Evolutionary conservation across 1,140 invertebrate species (phyloP), one percentile per base, ranked within the genome.

Genomic region (Parapsyche elsis): DNA sequence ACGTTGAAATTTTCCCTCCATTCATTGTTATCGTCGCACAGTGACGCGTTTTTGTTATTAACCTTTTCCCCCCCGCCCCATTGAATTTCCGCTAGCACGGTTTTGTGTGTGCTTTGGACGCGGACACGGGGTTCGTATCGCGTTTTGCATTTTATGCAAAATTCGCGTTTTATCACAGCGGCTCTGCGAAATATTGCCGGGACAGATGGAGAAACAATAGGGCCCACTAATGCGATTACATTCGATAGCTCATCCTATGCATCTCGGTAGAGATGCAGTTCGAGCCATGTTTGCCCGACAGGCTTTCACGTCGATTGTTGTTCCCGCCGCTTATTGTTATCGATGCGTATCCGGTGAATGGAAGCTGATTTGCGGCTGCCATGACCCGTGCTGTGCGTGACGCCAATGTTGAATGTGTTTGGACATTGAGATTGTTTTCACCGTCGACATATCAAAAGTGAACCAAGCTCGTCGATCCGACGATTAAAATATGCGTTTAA

Each of bases 81-180:
- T 38, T 7, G 7, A 4, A 38, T 38, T 38, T 38, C 30, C 30
- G 30, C 7, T 1, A 7, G 30, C 30, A 38, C 30, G 30, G 30
- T 38, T 38, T 38, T 38, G 30, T 38, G 30, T 38, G 30, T 38
- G 30, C 30, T 38, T 38, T 38, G 30, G 30, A 38, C 30, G n/a
- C n/a, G 30, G 30, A 38, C 30, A 38, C 7, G 30, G 30, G 30
- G 49, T 12, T 53, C 49, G 12, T 53, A 53, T 14, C 10, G 12
- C 49, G 49, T 14, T 53, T 53, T 53, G 49, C 49, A 53, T 53
- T 53, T 53, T 53, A 73, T 73, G 71, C 71, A 46, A 73, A 73
- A 73, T 46, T 23, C 38, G 38, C 67, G 19, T 16, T 44, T 45
- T 23, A 46, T 16, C 38, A 24, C 19, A 9, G 16, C 44, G 10